These are phyloP conservation scores for Melangyna quadrimaculata DNA, from an alignment of 2,888 invertebrate species.

Conservation along the genomic window DNA sequence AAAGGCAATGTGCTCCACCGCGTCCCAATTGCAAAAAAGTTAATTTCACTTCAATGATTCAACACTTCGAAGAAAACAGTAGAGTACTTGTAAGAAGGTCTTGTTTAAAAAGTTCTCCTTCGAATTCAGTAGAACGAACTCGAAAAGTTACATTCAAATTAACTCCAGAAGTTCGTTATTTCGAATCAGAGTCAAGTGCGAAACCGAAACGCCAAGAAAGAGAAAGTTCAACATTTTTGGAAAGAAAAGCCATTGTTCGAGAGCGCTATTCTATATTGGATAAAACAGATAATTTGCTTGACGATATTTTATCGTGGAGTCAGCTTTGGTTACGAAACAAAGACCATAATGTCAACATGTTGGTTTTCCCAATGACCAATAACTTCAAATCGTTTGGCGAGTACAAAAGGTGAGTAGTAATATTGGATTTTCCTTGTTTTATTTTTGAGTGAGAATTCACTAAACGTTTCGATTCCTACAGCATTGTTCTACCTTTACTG, in stretches of 20 bases:
- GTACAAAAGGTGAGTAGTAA: constrained; percentile 82
- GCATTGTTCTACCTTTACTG: constrained; percentile 77
- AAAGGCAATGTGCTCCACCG: constrained; percentile 33
- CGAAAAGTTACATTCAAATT: constrained; percentile 76
- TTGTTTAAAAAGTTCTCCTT: background rate
- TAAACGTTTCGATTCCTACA: constrained; percentile 63
- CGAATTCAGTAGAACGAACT: constrained; percentile 13
- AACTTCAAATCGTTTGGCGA: constrained; percentile 83
- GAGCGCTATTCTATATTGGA: constrained; percentile 72
- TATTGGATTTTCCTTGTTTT: background rate
- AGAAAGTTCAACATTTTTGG: constrained; percentile 73
- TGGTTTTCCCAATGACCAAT: constrained; percentile 83
- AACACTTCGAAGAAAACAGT: constrained; percentile 18
- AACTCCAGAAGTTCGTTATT: constrained; percentile 72
- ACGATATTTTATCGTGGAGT: constrained; percentile 85
- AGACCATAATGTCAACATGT: constrained; percentile 79
- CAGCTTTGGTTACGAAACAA: constrained; percentile 86
- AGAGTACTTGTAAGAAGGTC: background rate
- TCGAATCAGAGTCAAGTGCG: constrained; percentile 74
- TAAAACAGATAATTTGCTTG: constrained; percentile 81
- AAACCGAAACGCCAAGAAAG: constrained; percentile 72
- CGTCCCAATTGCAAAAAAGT: constrained; percentile 51
- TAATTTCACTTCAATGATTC: constrained; percentile 30
- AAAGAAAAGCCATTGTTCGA: constrained; percentile 73
- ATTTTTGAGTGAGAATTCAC: background rate